phyloP scores from a whole-genome alignment of 2,113 vertebrate genomes.

The Peromyscus leucopus region DNA sequence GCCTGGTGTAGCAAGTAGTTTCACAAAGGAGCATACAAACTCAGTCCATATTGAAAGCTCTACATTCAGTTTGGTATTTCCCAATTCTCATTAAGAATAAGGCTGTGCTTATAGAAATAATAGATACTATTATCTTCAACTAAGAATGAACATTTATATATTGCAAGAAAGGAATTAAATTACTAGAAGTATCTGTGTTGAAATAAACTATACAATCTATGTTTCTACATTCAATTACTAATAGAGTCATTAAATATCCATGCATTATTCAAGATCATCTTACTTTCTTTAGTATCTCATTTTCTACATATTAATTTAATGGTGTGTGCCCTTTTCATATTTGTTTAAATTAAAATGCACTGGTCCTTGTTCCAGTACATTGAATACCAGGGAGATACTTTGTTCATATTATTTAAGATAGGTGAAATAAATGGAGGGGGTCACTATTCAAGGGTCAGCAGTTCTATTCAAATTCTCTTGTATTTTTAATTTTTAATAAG shows the following conservation, averaged over 20 bases:
- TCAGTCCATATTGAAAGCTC: not conserved
- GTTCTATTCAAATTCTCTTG: not conserved
- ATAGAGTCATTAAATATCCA: not conserved
- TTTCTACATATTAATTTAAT: not conserved
- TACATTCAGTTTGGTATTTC: not conserved
- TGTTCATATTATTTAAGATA: not conserved
- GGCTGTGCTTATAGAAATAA: not conserved
- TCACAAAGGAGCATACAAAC: not conserved
- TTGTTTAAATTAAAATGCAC: not conserved
- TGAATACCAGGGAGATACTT: not conserved
- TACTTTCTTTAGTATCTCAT: not conserved
- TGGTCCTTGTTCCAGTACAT: not conserved
- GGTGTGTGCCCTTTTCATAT: not conserved
- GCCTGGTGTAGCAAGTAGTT: not conserved
- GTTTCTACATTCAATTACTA: slow-evolving; percentile 41
- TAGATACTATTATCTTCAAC: not conserved
- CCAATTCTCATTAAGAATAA: not conserved
- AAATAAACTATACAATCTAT: slow-evolving; percentile 11
- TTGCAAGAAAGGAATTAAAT: not conserved
- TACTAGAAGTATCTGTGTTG: not conserved
- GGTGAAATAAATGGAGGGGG: not conserved
- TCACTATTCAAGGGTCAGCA: not conserved
- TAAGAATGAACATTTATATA: not conserved
- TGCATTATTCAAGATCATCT: not conserved
- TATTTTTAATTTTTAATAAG: not conserved